These are phyloP conservation scores for Octonoba sinensis DNA, from an alignment of 2,888 invertebrate species.

Conservation along the genomic window DNA sequence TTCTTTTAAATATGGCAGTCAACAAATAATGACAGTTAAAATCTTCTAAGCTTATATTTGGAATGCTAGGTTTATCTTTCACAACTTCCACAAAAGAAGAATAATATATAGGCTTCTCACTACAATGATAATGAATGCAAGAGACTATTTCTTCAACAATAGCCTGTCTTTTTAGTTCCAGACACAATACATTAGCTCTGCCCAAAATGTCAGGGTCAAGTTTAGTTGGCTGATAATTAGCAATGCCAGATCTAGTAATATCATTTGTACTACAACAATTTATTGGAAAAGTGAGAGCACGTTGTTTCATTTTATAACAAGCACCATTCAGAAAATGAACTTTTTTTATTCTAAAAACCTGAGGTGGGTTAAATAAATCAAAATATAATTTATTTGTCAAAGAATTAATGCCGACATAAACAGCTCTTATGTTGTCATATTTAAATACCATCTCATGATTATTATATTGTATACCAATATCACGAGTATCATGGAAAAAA, in stretches of 20 bases:
- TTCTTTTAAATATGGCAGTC: constrained; percentile 48
- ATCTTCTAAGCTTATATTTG: constrained; percentile 6
- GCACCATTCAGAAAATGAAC: not conserved
- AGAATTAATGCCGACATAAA: constrained; percentile 32
- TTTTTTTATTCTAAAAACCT: constrained; percentile 13
- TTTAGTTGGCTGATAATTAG: no score
- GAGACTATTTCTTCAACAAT: constrained; percentile 32
- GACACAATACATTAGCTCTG: constrained; percentile 39
- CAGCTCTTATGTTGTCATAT: constrained; percentile 35
- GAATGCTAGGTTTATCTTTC: not conserved
- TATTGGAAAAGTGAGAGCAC: not conserved
- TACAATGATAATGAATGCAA: constrained; percentile 37
- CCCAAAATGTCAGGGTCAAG: constrained; percentile 38
- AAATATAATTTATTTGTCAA: constrained; percentile 29
- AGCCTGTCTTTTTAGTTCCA: not conserved
- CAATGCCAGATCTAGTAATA: no score
- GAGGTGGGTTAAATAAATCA: constrained; percentile 44
- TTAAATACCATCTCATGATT: constrained; percentile 6
- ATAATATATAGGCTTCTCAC: constrained; percentile 42
- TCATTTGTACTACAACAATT: not conserved
- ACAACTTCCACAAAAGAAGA: not conserved
- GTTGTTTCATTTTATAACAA: not conserved
- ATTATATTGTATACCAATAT: constrained; percentile 3
- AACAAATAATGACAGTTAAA: constrained; percentile 48
- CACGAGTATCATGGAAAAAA: constrained; percentile 45